Base-by-base conservation (phyloP, 1,140 invertebrate species). In the Sycophila sp. region DNA sequence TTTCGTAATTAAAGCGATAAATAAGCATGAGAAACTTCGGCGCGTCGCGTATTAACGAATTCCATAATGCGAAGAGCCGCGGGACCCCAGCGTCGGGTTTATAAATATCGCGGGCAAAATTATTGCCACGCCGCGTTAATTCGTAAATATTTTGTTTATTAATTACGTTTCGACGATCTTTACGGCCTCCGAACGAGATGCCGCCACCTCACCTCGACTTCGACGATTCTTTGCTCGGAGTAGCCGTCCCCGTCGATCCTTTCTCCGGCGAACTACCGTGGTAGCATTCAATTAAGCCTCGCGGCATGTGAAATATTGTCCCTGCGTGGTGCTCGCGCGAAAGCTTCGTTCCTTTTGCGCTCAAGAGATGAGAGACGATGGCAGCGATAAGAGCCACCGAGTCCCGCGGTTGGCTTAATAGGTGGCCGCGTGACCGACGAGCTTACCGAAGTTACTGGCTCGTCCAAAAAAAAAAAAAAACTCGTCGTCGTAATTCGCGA, bases 221-320 rank as follows among this genome's bases (percentile, higher is more conserved):
- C 49, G 34, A 55, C 22, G 47, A 65, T 40, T 65, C 32, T 15
- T 32, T 45, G n/a, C 47, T 63, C 32, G 47, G 19, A 30, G n/a
- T n/a, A n/a, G n/a, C n/a, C n/a, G n/a, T 40, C n/a, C n/a, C n/a
- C 38, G 38, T n/a, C n/a, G 4, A 3, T 40, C n/a, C 11, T 40
- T 40, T 40, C n/a, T 13, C 19, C 66, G 30, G 72, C 76, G 70
- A 81, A 84, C 83, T 84, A 83, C 81, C 81, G 79, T 81, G 79
- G 83, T 86, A 85, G 83, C 84, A 84, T 86, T 86, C 84, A 86
- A 86, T 86, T 86, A 85, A n/a, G 79, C 79, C 73, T 80, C 81
- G 79, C 78, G 75, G 78, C 76, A 84, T 77, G 81, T 84, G 77
- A 85, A 83, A 84, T 86, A 84, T 84, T 80, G 81, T n/a, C 83